Base-by-base conservation (phyloP, 2,113 vertebrate genomes). In the Danionella cerebrum region DNA sequence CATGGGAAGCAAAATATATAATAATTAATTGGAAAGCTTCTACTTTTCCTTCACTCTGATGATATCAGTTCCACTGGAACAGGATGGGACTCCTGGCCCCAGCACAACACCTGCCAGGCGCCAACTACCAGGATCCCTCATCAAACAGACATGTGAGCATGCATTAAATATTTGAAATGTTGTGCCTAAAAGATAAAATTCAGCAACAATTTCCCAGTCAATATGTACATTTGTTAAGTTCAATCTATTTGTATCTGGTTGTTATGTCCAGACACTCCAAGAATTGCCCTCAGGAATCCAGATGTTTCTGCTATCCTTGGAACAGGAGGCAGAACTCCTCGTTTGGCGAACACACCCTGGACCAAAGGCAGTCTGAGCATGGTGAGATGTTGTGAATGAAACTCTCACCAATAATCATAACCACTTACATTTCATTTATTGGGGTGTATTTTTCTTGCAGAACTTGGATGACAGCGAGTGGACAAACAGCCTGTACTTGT, bases 391-490 rank as follows among this genome's bases (percentile, higher is more conserved):
- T n/a, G n/a, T n/a, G n/a, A n/a, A n/a, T n/a, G n/a, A n/a, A n/a
- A n/a, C n/a, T n/a, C n/a, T n/a, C n/a, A n/a, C n/a, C n/a, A n/a
- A n/a, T n/a, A n/a, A n/a, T n/a, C n/a, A n/a, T n/a, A n/a, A n/a
- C n/a, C n/a, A n/a, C n/a, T n/a, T n/a, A n/a, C n/a, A n/a, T n/a
- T n/a, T n/a, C n/a, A n/a, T n/a, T n/a, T n/a, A n/a, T n/a, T n/a
- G n/a, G n/a, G n/a, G 10, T 33, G 18, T 33, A 16, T 53, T 53
- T 14, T 6, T 29, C 2, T 16, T 19, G 9, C 33, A 89, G 81
- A 89, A 92, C 74, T 62, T 94, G 81, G 93, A 97, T 47, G 94
- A 96, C 69, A 94, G 90, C 52, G 91, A 81, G 24, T 97, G 94
- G 92, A 88, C 91, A 5, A 76, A 83, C 78, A 81, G 87, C 9